phyloP scores from a whole-genome alignment of 2,113 vertebrate genomes.

The Limanda limanda region DNA sequence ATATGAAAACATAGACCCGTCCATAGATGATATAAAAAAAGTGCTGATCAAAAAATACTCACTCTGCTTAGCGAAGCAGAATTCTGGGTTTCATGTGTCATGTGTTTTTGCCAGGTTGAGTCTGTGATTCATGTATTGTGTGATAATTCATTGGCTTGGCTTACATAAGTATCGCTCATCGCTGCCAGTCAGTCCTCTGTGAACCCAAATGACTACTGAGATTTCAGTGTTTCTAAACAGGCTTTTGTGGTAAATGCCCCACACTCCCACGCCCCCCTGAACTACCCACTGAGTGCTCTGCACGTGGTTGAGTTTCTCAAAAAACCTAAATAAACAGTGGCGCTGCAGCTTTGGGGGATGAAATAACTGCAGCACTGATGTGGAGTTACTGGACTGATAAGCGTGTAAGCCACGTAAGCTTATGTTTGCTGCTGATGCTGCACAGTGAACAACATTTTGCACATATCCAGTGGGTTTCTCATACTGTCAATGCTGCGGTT shows the following conservation, averaged over 20 bases:
- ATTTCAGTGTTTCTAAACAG: conserved; percentile 4
- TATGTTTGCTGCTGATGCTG: conserved; percentile 1
- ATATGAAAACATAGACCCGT: background rate
- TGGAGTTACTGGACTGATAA: background rate
- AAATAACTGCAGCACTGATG: background rate
- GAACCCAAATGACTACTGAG: background rate
- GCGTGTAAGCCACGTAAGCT: background rate
- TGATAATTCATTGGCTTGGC: background rate
- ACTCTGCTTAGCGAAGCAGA: background rate
- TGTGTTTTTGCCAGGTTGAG: background rate
- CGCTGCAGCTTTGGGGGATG: background rate
- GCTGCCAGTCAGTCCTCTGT: conserved; percentile 2
- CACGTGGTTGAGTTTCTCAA: background rate
- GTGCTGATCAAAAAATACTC: background rate
- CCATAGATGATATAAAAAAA: conserved; percentile 4
- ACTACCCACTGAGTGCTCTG: conserved; percentile 8
- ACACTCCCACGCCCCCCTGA: conserved; percentile 10
- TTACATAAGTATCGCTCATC: conserved; percentile 8
- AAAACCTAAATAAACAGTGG: conserved; percentile 26
- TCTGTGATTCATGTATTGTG: conserved; percentile 6
- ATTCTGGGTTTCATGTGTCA: background rate
- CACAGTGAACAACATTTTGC: background rate
- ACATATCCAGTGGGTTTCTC: background rate
- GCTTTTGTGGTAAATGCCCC: conserved; percentile 21
- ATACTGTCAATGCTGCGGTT: background rate